A percentile compares a stretch with the other conserved stretches of the same genome.
Conservation (phyloP, 2,113 vertebrate species). For the Casuarius casuarius region DNA sequence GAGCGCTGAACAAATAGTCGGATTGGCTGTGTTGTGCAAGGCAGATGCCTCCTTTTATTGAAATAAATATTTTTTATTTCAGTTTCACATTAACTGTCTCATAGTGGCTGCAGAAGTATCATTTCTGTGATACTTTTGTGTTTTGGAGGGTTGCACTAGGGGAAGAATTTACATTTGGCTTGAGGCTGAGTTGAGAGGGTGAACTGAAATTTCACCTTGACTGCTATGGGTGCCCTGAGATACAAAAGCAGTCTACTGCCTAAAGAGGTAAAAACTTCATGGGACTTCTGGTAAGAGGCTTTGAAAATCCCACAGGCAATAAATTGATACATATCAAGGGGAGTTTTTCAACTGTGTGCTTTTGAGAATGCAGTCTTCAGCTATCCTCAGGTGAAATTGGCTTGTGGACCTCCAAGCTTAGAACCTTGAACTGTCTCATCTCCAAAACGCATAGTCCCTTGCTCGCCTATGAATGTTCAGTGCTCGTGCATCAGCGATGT, state of each 20-base stretch:
- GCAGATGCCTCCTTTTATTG: too few species aligned
- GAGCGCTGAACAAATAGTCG: not conserved
- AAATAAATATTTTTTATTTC: not conserved
- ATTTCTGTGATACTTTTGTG: not conserved
- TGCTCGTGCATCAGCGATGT: not conserved
- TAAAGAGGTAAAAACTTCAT: not conserved
- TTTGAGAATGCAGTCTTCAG: not conserved
- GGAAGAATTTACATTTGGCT: not conserved
- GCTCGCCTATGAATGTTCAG: rapidly evolving
- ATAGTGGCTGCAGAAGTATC: not conserved
- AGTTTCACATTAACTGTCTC: rapidly evolving
- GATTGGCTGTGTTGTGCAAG: too few species aligned
- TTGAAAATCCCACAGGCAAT: not conserved
- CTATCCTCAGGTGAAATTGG: not conserved
- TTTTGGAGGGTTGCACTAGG: not conserved
- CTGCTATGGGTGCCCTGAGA: not conserved
- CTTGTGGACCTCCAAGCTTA: not conserved
- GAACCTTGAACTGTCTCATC: too few species aligned
- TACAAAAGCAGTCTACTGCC: not conserved
- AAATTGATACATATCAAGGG: not conserved
- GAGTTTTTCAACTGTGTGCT: not conserved
- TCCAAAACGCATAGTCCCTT: not conserved
- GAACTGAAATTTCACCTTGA: not conserved
- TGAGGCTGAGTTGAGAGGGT: not conserved
- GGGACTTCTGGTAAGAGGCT: not conserved